phyloP scores from a whole-genome alignment of 2,888 invertebrate species.

The Cerastis leucographa region DNA sequence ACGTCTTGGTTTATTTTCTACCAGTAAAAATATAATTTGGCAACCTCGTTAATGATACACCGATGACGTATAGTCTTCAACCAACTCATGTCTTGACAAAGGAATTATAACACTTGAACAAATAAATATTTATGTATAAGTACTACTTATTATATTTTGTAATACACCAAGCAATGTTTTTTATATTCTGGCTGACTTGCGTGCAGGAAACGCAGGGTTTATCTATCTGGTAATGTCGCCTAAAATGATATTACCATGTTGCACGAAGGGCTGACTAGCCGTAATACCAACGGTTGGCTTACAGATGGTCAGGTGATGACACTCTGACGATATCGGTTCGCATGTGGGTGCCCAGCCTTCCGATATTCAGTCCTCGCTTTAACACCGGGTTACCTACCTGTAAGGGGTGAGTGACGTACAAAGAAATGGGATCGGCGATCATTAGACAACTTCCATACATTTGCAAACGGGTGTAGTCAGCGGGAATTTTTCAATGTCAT shows the following conservation, averaged over 20 bases:
- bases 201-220: constrained; percentile 24
- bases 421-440: constrained; percentile 53
- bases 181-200: constrained; percentile 40
- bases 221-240: constrained; percentile 23
- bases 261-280: constrained; percentile 51
- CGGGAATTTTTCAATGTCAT: constrained; percentile 48
- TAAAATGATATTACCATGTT: constrained; percentile 19
- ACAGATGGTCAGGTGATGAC: constrained; percentile 63
- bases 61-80: constrained; percentile 22
- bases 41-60: constrained; percentile 15
- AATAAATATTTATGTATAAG: constrained; percentile 3
- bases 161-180: constrained; percentile 26
- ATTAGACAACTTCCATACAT: constrained; percentile 55
- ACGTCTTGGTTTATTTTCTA: constrained; percentile 24
- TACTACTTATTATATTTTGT: constrained; percentile 25
- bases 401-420: constrained; percentile 58
- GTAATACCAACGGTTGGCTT: constrained; percentile 57
- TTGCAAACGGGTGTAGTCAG: constrained; percentile 54
- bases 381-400: constrained; percentile 60
- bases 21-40: constrained; percentile 39
- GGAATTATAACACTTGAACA: constrained; percentile 24
- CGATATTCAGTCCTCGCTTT: constrained; percentile 61
- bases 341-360: constrained; percentile 60
- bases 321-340: constrained; percentile 60
- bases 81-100: constrained; percentile 29